These are phyloP conservation scores for Hiodon alosoides DNA, from an alignment of 2,113 vertebrate species.

Conservation along the genomic window DNA sequence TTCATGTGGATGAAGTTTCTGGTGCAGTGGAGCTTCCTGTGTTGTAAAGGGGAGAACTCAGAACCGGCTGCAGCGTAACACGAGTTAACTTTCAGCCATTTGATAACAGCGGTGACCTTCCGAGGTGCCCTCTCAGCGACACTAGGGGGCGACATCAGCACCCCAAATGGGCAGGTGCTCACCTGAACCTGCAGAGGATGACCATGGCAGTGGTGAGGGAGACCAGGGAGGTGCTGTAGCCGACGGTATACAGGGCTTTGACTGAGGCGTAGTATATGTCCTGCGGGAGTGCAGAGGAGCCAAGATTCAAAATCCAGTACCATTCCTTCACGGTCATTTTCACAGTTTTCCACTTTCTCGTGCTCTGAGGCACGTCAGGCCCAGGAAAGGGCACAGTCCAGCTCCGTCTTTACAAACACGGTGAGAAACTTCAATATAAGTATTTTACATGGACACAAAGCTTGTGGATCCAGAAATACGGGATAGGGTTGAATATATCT, in stretches of 20 bases:
- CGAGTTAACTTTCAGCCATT: too few species aligned
- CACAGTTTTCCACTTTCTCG: too few species aligned
- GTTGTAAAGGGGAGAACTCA: not conserved
- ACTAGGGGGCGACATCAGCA: not conserved
- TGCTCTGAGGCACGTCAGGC: too few species aligned
- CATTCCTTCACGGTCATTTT: too few species aligned
- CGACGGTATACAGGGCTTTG: constrained; percentile 93
- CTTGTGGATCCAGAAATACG: too few species aligned
- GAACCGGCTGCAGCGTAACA: too few species aligned
- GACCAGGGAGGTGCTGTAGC: constrained; percentile 93
- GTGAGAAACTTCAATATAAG: too few species aligned
- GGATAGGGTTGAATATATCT: too few species aligned
- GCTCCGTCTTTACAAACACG: too few species aligned
- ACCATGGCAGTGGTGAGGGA: constrained; percentile 95
- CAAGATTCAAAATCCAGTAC: not conserved
- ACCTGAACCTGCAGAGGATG: constrained; percentile 96
- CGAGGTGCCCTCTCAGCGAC: not conserved
- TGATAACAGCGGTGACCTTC: too few species aligned
- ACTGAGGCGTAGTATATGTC: constrained; percentile 84
- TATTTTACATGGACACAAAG: too few species aligned
- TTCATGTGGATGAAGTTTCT: constrained; percentile 99
- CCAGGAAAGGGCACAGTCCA: too few species aligned
- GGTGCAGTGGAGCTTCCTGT: constrained; percentile 95
- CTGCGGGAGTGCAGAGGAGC: constrained; percentile 46
- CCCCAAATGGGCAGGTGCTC: constrained; percentile 39